phyloP scores from a whole-genome alignment of 2,888 invertebrate genomes.

The Parthenolecanium corni region DNA sequence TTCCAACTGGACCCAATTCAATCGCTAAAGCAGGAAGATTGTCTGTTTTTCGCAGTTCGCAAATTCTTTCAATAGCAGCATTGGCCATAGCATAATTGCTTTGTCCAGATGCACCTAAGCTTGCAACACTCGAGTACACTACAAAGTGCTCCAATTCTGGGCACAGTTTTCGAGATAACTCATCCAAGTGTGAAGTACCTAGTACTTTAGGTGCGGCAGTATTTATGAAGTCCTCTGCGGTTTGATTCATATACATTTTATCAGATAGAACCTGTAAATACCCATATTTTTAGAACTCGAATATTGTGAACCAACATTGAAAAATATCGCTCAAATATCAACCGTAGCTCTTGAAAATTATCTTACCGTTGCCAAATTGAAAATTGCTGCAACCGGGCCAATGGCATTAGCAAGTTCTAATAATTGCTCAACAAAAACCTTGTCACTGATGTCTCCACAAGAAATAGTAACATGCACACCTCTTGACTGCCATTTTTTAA shows the following conservation, averaged over 20 bases:
- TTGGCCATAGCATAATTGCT: conserved; percentile 84
- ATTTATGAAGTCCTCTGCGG: conserved; percentile 51
- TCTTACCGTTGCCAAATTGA: conserved; percentile 70
- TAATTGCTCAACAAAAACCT: conserved; percentile 56
- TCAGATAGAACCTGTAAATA: conserved; percentile 53
- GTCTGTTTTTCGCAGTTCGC: conserved; percentile 55
- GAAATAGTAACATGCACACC: conserved; percentile 47
- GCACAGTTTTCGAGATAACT: conserved; percentile 48
- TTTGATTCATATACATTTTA: conserved; percentile 64
- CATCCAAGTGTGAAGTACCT: conserved; percentile 69
- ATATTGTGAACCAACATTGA: too few relatives aligned
- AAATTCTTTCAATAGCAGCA: conserved; percentile 52
- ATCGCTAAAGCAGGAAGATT: conserved; percentile 70
- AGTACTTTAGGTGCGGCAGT: conserved; percentile 65
- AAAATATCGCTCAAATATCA: too few relatives aligned
- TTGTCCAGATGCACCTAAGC: conserved; percentile 83
- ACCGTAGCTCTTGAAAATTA: conserved; percentile 18
- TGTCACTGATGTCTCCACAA: conserved; percentile 55
- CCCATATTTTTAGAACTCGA: too few relatives aligned
- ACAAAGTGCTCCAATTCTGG: conserved; percentile 58
- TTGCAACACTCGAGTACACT: conserved; percentile 80
- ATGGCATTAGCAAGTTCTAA: conserved; percentile 50
- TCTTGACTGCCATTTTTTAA: conserved; percentile 53
- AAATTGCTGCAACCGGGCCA: conserved; percentile 69
- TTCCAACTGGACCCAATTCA: conserved; percentile 88